Conservation (phyloP, 1,140 invertebrate species). For the Drosophila rufa region DNA sequence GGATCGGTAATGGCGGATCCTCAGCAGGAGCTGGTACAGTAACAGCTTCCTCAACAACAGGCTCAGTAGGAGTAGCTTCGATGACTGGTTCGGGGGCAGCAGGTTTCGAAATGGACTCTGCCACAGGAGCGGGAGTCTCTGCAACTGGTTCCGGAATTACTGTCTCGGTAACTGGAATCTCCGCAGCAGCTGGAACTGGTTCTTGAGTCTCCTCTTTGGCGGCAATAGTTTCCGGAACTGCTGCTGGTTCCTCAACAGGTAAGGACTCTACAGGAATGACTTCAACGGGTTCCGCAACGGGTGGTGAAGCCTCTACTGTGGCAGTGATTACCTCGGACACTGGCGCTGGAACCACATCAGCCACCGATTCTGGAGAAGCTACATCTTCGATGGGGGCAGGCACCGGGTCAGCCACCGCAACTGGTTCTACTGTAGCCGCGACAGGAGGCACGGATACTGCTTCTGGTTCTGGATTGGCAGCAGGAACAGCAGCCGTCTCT, state of each 20-base stretch:
- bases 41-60: background rate
- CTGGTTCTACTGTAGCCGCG: constrained; percentile 2
- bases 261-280: background rate
- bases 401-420: background rate
- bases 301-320: background rate
- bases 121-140: background rate
- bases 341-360: background rate
- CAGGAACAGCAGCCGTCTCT: background rate
- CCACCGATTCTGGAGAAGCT: background rate
- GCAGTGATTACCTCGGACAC: background rate
- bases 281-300: background rate
- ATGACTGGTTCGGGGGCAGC: no score
- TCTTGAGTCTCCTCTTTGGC: background rate
- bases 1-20: background rate
- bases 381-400: background rate
- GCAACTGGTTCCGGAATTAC: background rate
- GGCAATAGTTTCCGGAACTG: background rate
- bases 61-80: background rate
- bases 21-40: background rate
- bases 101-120: no score
- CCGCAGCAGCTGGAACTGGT: background rate
- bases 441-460: background rate
- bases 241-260: background rate
- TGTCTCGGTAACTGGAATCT: background rate
- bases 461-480: background rate